Evolutionary conservation across 2,797 vertebrate genomes (phyloP).

Genomic region (Triplophysa yarkandensis): DNA sequence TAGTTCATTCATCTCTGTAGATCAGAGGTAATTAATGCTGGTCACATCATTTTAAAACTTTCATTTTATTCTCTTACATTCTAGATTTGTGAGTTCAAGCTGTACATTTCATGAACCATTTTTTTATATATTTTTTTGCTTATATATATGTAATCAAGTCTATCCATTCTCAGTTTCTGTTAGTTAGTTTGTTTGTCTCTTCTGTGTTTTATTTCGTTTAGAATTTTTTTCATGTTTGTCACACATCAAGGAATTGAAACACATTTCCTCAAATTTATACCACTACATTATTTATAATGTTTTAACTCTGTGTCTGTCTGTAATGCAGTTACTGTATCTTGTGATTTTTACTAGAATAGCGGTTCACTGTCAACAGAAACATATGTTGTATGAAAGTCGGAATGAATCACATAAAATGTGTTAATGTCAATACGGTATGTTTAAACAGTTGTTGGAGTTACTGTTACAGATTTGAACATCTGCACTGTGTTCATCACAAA

Average conservation of each 20-base stretch:
- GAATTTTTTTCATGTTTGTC: not conserved
- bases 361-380: not conserved
- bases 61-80: not conserved
- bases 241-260: conserved; percentile 1
- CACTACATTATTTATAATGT: conserved; percentile 17
- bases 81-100: not conserved
- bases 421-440: conserved; percentile 20
- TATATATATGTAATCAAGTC: not conserved
- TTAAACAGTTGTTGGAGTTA: conserved; percentile 65
- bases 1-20: not conserved
- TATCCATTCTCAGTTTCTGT: not conserved
- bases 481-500: conserved; percentile 55
- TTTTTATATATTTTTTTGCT: conserved; percentile 8
- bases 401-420: not conserved
- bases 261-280: not conserved
- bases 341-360: not conserved
- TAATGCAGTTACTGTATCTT: not conserved
- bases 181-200: not conserved
- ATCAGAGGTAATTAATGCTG: conserved; percentile 6
- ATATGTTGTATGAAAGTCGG: not conserved
- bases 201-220: not conserved
- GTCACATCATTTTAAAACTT: conserved; percentile 10
- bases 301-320: not conserved
- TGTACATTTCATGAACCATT: conserved; percentile 17
- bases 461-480: conserved; percentile 67